Percentiles rank a stretch among this genome's conserved stretches.
These are phyloP conservation scores for Serranus cabrilla DNA, from an alignment of 2,797 vertebrate genomes.

Conservation along the genomic window DNA sequence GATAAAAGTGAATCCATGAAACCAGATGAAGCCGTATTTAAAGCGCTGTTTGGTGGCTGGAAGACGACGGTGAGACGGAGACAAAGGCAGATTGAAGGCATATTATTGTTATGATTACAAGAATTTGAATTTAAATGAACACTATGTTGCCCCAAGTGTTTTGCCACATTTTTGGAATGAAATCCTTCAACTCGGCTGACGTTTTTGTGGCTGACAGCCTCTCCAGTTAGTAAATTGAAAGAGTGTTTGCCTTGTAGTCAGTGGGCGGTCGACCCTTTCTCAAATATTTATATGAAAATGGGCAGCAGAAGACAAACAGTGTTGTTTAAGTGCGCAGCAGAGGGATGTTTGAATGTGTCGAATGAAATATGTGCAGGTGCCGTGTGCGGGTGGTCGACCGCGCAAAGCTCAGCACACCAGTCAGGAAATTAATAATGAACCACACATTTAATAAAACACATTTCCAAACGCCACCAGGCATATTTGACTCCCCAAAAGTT, in stretches of 20 bases:
- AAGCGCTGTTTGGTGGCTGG: neutral
- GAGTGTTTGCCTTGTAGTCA: conserved; percentile 33
- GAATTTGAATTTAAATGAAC: conserved; percentile 18
- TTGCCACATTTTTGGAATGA: conserved; percentile 1
- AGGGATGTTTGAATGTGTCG: conserved; percentile 31
- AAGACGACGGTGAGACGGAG: neutral
- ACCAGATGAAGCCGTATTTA: neutral
- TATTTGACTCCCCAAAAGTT: conserved; percentile 43
- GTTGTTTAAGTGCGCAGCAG: conserved; percentile 26
- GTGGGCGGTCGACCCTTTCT: conserved; percentile 20
- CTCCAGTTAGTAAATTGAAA: conserved; percentile 26
- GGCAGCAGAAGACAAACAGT: conserved; percentile 26
- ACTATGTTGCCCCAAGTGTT: neutral
- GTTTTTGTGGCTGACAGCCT: conserved; percentile 18
- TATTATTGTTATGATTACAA: conserved; percentile 10
- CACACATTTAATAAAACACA: conserved; percentile 54
- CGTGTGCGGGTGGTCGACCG: conserved; percentile 46
- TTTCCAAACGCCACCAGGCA: conserved; percentile 49
- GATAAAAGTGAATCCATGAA: neutral
- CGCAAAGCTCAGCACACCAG: conserved; percentile 34
- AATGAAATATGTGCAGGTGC: conserved; percentile 49
- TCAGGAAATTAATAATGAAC: conserved; percentile 66
- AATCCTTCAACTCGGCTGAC: conserved; percentile 10
- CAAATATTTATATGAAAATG: conserved; percentile 32
- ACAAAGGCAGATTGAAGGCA: neutral